Evolutionary conservation across 2,113 vertebrate genomes (phyloP).

Genomic region (Okapia johnstoni): DNA sequence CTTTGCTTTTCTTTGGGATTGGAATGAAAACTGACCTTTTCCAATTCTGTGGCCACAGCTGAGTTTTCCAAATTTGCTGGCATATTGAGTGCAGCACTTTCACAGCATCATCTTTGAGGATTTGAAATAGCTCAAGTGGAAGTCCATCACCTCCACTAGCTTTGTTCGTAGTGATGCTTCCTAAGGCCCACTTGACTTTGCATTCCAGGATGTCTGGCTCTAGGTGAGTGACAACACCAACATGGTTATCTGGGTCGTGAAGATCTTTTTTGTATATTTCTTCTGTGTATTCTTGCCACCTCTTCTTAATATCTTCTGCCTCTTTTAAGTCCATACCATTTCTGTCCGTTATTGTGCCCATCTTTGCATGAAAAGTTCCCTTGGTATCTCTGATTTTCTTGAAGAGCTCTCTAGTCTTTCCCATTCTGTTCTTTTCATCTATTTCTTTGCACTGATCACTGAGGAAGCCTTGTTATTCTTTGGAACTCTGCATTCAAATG

Average conservation of each 20-base stretch:
- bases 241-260: neutral
- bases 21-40: neutral
- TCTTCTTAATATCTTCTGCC: neutral
- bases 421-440: neutral
- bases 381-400: neutral
- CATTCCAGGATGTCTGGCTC: neutral
- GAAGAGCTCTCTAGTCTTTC: neutral
- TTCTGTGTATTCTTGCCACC: neutral
- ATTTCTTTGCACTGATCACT: neutral
- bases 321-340: neutral
- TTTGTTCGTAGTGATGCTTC: neutral
- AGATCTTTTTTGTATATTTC: neutral
- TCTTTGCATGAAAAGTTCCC: neutral
- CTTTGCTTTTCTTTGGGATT: neutral
- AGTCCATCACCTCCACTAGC: neutral
- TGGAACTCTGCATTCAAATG: neutral
- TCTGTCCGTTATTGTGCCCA: neutral
- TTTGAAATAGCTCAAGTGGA: neutral
- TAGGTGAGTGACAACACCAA: neutral
- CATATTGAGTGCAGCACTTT: neutral
- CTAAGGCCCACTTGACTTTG: neutral
- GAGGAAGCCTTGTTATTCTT: neutral
- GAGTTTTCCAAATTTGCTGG: neutral
- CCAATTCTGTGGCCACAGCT: neutral
- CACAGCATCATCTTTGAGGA: neutral